Conservation (phyloP, 1,140 invertebrate species). For the Hyposmocoma kahamanoa region DNA sequence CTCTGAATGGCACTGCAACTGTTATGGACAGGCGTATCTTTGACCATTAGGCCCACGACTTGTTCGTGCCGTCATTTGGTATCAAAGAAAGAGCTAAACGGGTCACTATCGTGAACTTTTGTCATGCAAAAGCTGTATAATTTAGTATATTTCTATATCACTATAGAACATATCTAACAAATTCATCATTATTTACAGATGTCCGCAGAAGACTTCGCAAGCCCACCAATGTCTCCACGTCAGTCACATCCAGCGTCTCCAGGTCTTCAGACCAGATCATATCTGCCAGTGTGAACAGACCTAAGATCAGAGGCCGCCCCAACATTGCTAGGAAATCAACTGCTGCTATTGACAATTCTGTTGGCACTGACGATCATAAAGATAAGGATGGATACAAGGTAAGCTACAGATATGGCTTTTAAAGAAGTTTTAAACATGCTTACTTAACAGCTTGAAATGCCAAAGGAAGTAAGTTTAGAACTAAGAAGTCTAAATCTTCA, state of each 20-base stretch:
- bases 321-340: constrained; percentile 76
- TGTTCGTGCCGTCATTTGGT: too few species aligned
- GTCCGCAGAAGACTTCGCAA: constrained; percentile 74
- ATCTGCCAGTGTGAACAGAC: constrained; percentile 80
- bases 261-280: constrained; percentile 62
- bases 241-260: constrained; percentile 59
- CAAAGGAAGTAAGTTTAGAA: too few species aligned
- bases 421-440: too few species aligned
- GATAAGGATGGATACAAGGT: constrained; percentile 80
- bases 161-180: neutral
- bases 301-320: constrained; percentile 79
- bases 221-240: constrained; percentile 68
- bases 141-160: too few species aligned
- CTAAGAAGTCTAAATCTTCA: too few species aligned
- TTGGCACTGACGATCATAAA: constrained; percentile 74
- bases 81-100: too few species aligned
- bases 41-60: too few species aligned
- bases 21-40: too few species aligned
- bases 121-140: too few species aligned
- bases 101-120: too few species aligned
- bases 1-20: too few species aligned
- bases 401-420: constrained; percentile 8
- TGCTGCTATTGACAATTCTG: constrained; percentile 75
- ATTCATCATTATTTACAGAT: constrained; percentile 44
- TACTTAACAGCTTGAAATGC: too few species aligned